Base-by-base conservation (phyloP, 92 coral and sea anemone genomes). In the Montipora capitata region DNA sequence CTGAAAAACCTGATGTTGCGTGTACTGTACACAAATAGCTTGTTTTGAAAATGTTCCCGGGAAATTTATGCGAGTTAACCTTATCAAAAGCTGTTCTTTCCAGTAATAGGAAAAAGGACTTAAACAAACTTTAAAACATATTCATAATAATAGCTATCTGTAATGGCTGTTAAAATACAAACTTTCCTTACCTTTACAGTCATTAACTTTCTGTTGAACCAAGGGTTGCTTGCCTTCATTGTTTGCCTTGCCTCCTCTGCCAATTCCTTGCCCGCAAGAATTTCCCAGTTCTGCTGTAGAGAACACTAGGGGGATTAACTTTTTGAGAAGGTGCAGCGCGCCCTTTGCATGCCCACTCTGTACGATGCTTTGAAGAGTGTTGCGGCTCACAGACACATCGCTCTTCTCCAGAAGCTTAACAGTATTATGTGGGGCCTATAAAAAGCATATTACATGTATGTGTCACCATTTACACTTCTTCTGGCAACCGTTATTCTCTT, bases 231-330 rank as follows among this genome's bases (percentile, higher is more conserved):
- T 76, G 51, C 80, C 80, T 10, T 76, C 80, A 74, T 84, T 40
- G 48, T 75, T 70, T 13, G 27, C 44, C 39, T 40, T 72, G 45
- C 52, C 57, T 40, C 67, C 58, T 67, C 48, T 41, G 68, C 77
- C 77, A 42, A 85, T 43, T 18, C 90, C 90, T 68, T 85, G 90
- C 7, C 90, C 78, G n/a, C 90, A 66, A 10, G 89, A 77, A 62
- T 76, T 66, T 45, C 76, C 89, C 40, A 85, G 40, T 68, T 77
- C 90, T 56, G 48, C 70, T 35, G 78, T 65, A 1, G 84, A 58
- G 40, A 85, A 85, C 7, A 85, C 90, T 1, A 77, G 90, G 40
- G 90, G 77, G 13, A 85, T 64, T 15, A 85, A 64, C 70, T 64
- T 64, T 8, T 64, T 64, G 5, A 87, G 73, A 71, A 87, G 91